phyloP scores from a whole-genome alignment of 2,888 invertebrate genomes.

The Aricia artaxerxes region DNA sequence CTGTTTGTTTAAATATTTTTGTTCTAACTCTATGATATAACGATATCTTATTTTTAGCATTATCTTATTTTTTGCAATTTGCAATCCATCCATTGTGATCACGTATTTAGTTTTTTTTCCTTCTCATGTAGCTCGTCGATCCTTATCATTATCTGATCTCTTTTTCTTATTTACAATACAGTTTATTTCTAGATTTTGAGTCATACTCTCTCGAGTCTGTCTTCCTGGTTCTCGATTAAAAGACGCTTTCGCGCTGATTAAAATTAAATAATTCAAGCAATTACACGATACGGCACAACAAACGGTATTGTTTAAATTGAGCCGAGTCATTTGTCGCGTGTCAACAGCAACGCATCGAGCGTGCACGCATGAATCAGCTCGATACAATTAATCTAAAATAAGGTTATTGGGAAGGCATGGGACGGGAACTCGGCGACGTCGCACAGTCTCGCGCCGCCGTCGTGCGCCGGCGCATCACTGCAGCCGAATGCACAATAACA shows the following conservation, averaged over 20 bases:
- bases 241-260: constrained; percentile 39
- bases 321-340: constrained; percentile 68
- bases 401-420: constrained; percentile 74
- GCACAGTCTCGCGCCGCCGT: constrained; percentile 71
- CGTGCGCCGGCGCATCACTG: constrained; percentile 60
- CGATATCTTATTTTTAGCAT: no score
- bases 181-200: background rate
- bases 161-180: background rate
- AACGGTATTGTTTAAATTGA: constrained; percentile 58
- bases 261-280: constrained; percentile 33
- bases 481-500: constrained; percentile 50
- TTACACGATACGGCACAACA: constrained; percentile 26
- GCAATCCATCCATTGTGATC: no score
- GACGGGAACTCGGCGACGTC: constrained; percentile 61
- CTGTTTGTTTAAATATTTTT: no score
- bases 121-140: background rate
- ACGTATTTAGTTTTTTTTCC: background rate
- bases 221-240: background rate
- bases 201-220: background rate
- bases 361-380: constrained; percentile 73
- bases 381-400: constrained; percentile 80
- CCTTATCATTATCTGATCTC: background rate
- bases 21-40: background rate
- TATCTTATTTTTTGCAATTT: no score
- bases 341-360: constrained; percentile 65